These are phyloP conservation scores for Esox masquinongy DNA, from an alignment of 2,797 vertebrate species.

Conservation along the genomic window DNA sequence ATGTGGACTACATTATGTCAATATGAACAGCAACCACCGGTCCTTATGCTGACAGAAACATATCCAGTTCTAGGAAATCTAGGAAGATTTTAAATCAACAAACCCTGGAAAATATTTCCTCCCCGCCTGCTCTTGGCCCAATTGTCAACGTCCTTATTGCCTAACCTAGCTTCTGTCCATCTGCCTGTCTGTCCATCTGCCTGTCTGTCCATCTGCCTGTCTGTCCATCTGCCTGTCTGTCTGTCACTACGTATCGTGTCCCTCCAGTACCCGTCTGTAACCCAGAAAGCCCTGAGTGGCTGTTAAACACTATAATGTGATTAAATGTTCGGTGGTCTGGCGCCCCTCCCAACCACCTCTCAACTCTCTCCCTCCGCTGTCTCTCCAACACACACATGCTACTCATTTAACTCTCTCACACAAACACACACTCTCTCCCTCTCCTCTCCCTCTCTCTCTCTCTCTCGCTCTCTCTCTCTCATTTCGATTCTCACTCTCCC, in stretches of 20 bases:
- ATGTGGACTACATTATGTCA: background rate
- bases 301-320: slow-evolving; percentile 70
- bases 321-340: slow-evolving; percentile 77
- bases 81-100: slow-evolving; percentile 36
- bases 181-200: no score
- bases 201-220: no score
- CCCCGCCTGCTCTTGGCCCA: background rate
- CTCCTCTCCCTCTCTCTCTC: slow-evolving; percentile 49
- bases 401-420: slow-evolving; percentile 41
- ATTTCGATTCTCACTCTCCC: slow-evolving; percentile 25
- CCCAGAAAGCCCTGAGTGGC: slow-evolving; percentile 65
- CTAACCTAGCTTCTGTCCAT: no score
- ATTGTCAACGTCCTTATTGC: slow-evolving; percentile 32
- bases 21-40: no score
- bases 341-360: slow-evolving; percentile 69
- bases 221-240: no score
- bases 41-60: background rate
- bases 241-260: no score
- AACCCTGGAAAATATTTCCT: slow-evolving; percentile 30
- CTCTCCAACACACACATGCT: slow-evolving; percentile 52
- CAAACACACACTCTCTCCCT: slow-evolving; percentile 31
- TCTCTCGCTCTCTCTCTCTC: slow-evolving; percentile 57
- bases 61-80: background rate
- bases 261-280: slow-evolving; percentile 16
- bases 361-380: slow-evolving; percentile 52